A percentile compares a stretch with the other conserved stretches of the same genome.
These are phyloP conservation scores for Chrysaora quinquecirrha DNA, from an alignment of 30 jellyfish, hydroid and myxozoan genomes.

Conservation along the genomic window DNA sequence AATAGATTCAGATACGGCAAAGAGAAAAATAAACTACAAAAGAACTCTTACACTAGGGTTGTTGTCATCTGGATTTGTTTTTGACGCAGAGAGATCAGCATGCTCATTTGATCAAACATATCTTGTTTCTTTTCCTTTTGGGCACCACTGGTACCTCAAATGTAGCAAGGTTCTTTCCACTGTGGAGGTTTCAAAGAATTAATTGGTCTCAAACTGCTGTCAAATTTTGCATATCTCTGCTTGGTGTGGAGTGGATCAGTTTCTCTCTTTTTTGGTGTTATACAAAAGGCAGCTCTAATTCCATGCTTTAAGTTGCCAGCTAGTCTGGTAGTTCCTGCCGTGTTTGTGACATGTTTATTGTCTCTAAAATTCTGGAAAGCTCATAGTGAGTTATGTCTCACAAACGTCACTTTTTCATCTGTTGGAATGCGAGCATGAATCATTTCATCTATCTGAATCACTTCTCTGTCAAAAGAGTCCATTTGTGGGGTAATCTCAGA, in stretches of 20 bases:
- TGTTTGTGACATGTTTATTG: not conserved
- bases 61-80: too few species aligned
- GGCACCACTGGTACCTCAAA: not conserved
- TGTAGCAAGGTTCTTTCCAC: not conserved
- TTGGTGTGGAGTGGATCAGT: not conserved
- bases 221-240: not conserved
- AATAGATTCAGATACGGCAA: too few species aligned
- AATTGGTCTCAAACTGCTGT: not conserved
- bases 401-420: not conserved
- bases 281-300: not conserved
- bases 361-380: not conserved
- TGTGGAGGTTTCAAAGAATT: not conserved
- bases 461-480: not conserved
- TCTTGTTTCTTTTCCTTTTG: not conserved
- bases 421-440: not conserved
- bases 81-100: too few species aligned
- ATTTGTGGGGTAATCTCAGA: not conserved
- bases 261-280: not conserved
- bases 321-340: not conserved
- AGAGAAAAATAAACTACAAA: too few species aligned
- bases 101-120: too few species aligned
- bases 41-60: too few species aligned
- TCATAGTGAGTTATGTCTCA: not conserved
- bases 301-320: not conserved
- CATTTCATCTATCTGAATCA: not conserved